phyloP scores from a whole-genome alignment of 2,113 vertebrate species.

The Jacana jacana region DNA sequence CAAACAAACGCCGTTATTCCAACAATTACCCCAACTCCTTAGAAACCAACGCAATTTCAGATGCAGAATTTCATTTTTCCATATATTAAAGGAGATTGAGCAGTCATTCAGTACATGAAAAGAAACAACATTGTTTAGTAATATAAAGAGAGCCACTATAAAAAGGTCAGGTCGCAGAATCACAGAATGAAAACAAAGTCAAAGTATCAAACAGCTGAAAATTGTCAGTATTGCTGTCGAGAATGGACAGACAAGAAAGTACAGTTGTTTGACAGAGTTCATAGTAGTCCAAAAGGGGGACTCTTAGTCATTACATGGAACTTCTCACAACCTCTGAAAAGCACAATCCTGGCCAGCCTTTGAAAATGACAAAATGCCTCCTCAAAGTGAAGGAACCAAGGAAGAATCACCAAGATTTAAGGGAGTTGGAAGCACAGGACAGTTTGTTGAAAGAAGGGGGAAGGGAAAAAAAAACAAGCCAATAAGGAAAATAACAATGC shows the following conservation, averaged over 20 bases:
- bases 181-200: conserved; percentile 6
- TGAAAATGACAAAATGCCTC: background rate
- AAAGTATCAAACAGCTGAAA: background rate
- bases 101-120: conserved; percentile 14
- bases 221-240: conserved; percentile 21
- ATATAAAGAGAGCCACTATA: conserved; percentile 31
- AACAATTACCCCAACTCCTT: background rate
- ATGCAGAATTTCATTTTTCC: conserved; percentile 13
- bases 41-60: conserved; percentile 13
- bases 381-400: background rate
- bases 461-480: background rate
- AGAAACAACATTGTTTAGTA: background rate
- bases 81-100: conserved; percentile 11
- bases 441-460: background rate
- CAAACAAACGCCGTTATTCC: background rate
- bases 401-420: background rate
- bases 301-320: background rate
- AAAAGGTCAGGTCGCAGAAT: conserved; percentile 38
- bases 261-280: background rate
- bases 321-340: background rate
- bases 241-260: background rate
- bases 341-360: background rate
- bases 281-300: background rate
- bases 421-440: background rate
- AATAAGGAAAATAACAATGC: background rate